Evolutionary conservation across 2,113 vertebrate genomes (phyloP), one percentile per base, ranked within the genome.

Genomic region (Phalacrocorax carbo): DNA sequence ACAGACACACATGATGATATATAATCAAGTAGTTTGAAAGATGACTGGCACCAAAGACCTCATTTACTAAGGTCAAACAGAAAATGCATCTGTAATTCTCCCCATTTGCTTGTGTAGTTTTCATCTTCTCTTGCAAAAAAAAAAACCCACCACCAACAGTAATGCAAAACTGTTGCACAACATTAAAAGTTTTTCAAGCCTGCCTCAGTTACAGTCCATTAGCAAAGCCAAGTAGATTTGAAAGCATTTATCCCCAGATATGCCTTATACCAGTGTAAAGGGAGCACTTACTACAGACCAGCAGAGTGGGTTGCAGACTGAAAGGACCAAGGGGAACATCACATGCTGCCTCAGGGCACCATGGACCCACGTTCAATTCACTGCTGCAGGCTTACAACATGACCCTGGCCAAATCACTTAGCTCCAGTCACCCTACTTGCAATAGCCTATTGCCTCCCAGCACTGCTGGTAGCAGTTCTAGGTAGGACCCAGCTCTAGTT

Each of bases 1-100:
- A 30, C 55, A 86, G 57, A 42, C 44, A 76, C 48, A 61, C 40
- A 61, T 6, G 70, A 42, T 57, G 72, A 81, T 51, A 54, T 27
- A 83, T 49, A 72, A 92, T 86, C 38, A 84, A 90, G 44, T 5
- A 57, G 51, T 88, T 69, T 78, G 96, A 97, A 95, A 80, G 77
- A 94, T 90, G 87, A 86, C 86, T 82, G 70, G 32, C 79, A 93
- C 42, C 4, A 2, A 81, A 82, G 80, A 81, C 71, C 87, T 96
- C 89, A 93, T 95, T 96, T 95, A 91, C n/a, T 82, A 60, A 97
- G 77, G 90, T 96, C 52, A 54, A 82, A 95, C 65, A 58, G 4
- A 94, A 97, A 96, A 93, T 21, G 36, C 36, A 86, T 54, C 58
- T 77, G 40, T 77, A 91, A 87, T 92, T 92, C 23, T 15, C 25